Conservation (phyloP, 2,888 invertebrate species). For the Caenorhabditis drosophilae region DNA sequence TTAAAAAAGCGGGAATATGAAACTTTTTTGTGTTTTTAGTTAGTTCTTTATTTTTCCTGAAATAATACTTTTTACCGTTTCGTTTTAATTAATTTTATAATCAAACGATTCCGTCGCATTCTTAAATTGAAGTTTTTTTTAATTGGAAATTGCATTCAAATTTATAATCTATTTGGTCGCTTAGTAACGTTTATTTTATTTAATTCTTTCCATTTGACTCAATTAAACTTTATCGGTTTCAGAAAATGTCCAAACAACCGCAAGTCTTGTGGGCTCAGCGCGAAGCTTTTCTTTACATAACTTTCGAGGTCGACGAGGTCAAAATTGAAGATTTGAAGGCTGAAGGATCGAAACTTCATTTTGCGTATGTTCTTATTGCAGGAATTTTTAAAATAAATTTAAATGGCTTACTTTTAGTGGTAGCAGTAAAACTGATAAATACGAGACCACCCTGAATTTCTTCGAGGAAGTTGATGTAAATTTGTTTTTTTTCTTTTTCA, state of each 20-base stretch:
- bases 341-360: slow-evolving; percentile 57
- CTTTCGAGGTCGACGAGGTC: slow-evolving; percentile 84
- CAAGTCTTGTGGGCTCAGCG: slow-evolving; percentile 93
- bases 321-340: slow-evolving; percentile 57
- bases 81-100: too few species aligned
- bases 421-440: slow-evolving; percentile 80
- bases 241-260: slow-evolving; percentile 72
- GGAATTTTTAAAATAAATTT: background rate
- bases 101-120: too few species aligned
- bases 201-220: too few species aligned
- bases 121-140: too few species aligned
- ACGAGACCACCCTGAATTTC: slow-evolving; percentile 87
- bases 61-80: too few species aligned
- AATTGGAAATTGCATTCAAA: too few species aligned
- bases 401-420: slow-evolving; percentile 73
- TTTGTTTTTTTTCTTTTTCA: slow-evolving; percentile 63
- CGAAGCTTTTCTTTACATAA: slow-evolving; percentile 82
- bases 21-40: too few species aligned
- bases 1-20: too few species aligned
- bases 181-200: too few species aligned
- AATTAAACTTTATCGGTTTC: too few species aligned
- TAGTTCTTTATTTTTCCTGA: too few species aligned
- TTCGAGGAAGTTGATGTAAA: slow-evolving; percentile 77
- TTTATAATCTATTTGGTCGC: too few species aligned
- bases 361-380: slow-evolving; percentile 42